These are phyloP conservation scores for Lepidocyrtoides sp. DNA, from an alignment of 2,888 invertebrate species.

Conservation along the genomic window DNA sequence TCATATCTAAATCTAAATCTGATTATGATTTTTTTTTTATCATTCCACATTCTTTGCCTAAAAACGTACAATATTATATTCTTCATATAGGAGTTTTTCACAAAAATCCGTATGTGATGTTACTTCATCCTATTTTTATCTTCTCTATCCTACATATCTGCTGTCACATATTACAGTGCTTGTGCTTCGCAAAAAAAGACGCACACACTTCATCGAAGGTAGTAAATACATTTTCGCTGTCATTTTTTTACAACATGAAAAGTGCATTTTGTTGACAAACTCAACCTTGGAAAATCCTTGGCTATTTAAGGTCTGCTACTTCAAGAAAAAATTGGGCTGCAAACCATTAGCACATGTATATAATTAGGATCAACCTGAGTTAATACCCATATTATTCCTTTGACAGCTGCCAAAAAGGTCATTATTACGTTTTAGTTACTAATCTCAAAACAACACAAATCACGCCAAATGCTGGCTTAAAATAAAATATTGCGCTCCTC, in stretches of 20 bases:
- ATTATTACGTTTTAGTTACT: neutral
- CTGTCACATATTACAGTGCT: too few species aligned
- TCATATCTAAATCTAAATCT: too few species aligned
- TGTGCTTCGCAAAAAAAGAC: too few species aligned
- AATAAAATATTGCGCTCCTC: neutral
- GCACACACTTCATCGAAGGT: too few species aligned
- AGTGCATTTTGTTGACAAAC: neutral
- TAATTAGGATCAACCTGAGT: neutral
- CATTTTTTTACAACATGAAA: constrained; percentile 31
- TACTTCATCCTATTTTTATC: too few species aligned
- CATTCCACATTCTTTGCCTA: too few species aligned
- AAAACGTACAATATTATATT: too few species aligned
- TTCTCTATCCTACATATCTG: too few species aligned
- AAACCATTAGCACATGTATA: neutral
- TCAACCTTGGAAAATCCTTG: constrained; percentile 41
- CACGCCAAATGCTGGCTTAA: neutral
- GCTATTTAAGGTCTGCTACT: neutral
- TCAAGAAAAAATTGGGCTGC: neutral
- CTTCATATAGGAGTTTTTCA: too few species aligned
- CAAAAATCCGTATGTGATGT: too few species aligned
- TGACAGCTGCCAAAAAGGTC: constrained; percentile 42
- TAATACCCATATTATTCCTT: neutral
- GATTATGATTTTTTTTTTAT: too few species aligned
- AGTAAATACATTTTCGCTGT: too few species aligned
- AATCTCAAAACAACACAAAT: neutral